Conservation (phyloP, 2,888 invertebrate genomes). For the Dendrolimus pini region DNA sequence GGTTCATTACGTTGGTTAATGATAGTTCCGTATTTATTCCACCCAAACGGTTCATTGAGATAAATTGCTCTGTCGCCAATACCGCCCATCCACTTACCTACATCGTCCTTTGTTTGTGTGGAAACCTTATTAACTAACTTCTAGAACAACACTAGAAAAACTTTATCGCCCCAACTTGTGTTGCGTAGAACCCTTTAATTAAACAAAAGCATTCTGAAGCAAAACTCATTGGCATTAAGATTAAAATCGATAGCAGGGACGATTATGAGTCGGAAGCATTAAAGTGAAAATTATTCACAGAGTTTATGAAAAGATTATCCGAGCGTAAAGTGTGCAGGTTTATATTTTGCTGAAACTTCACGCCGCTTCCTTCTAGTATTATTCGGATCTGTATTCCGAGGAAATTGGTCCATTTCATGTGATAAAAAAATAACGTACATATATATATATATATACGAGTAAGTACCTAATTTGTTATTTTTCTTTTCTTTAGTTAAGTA, state of each 20-base stretch:
- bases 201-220: conserved; percentile 24
- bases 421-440: no score
- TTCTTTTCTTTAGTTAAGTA: no score
- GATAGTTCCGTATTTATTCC: conserved; percentile 18
- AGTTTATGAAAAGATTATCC: conserved; percentile 9
- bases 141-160: conserved; percentile 30
- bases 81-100: conserved; percentile 15
- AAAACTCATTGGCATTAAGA: conserved; percentile 5
- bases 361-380: no score
- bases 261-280: conserved; percentile 11
- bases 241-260: conserved; percentile 9
- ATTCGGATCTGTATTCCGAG: no score
- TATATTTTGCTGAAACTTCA: conserved; percentile 11
- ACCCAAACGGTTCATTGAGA: conserved; percentile 23
- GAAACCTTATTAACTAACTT: conserved; percentile 40
- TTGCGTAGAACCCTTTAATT: conserved; percentile 27
- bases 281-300: conserved; percentile 13
- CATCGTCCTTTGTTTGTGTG: conserved; percentile 33
- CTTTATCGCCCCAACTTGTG: conserved; percentile 15
- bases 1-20: conserved; percentile 18
- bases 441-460: no score
- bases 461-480: no score
- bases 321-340: conserved; percentile 15
- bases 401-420: no score
- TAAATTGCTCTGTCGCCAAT: conserved; percentile 19